Base-by-base conservation (phyloP, 1,140 invertebrate genomes). In the Cheumatopsyche charites region DNA sequence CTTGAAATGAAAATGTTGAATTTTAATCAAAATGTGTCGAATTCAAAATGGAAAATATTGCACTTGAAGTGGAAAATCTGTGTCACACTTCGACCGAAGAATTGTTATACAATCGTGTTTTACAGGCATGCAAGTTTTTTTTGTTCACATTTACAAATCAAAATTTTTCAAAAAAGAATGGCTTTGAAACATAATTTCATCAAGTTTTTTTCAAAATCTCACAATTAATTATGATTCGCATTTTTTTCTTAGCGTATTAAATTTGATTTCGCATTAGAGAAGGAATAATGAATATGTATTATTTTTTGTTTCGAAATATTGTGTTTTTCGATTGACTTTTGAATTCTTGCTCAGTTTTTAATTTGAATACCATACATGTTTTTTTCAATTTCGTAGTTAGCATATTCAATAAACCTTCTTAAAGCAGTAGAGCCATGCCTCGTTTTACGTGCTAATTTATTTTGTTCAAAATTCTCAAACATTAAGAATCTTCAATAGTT, bases 401-500 rank as follows among this genome's bases (percentile, higher is more conserved):
- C 71, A 72, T 75, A 75, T 75, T 75, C 62, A 75, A 66, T 79
- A 66, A 75, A 69, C 70, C 73, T 78, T 68, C 71, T 74, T 75
- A 36, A 36, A 19, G 71, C 75, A 71, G 74, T 76, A 76, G 74
- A 73, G 65, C 74, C 74, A 71, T 66, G 74, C 74, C 72, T 62
- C 69, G 74, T 71, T 68, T 69, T 71, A 36, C 58, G 58, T 69
- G 74, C 74, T 76, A 69, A 70, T 66, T 66, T 73, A 73, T 73
- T 73, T 58, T 67, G 66, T 71, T 62, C 52, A 70, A 62, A 73
- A 67, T 62, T 58, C 25, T 70, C 45, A 26, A 72, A 75, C n/a
- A 69, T 49, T 71, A 21, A 23, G 47, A n/a, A 66, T 73, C 47
- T 70, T 73, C 65, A 67, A 66, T 75, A 75, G 72, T 76, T 29